Base-by-base conservation (phyloP, 2,797 vertebrate species). In the Micromesistius poutassou region DNA sequence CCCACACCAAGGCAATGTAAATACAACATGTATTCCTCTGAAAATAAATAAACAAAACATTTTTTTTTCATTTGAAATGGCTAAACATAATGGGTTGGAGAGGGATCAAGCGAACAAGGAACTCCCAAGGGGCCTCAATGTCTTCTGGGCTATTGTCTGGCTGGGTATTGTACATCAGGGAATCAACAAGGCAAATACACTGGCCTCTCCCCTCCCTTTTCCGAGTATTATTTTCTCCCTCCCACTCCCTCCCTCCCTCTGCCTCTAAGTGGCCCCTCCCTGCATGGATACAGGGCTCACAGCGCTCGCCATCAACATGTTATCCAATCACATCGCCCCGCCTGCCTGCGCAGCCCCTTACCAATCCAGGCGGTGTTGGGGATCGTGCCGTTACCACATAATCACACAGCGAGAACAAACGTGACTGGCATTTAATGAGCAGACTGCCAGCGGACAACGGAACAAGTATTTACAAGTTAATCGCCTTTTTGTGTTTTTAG, bases 251-350 rank as follows among this genome's bases (percentile, higher is more conserved):
- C 88, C 77, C 75, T 9, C 22, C 76, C 77, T 83, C 84, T 79
- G 80, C 81, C 84, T 84, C 88, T 76, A 78, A 83, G 83, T 87
- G 84, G 91, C 91, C 83, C 86, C 86, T 91, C 83, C 89, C 89
- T 83, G 85, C 94, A 91, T 94, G 89, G 93, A 94, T 91, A 94
- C 93, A 93, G 92, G 86, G 84, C 90, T 91, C 84, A 87, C 90
- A 92, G 90, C 91, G 90, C 91, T 89, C 78, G 83, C 88, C 88
- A 90, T 90, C 89, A 86, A 86, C 83, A 85, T 82, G 75, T 30
- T 77, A 82, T 85, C 94, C 93, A 95, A 94, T 94, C 93, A 93
- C 88, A 91, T 91, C 80, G 79, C 89, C 38, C 85, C 72, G 77
- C 88, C 90, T 73, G 87, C 87, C 86, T 68, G 79, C 46, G 55